Evolutionary conservation across 2,888 invertebrate species (phyloP), one percentile per base, ranked within the genome.

Genomic region (Automeris io): DNA sequence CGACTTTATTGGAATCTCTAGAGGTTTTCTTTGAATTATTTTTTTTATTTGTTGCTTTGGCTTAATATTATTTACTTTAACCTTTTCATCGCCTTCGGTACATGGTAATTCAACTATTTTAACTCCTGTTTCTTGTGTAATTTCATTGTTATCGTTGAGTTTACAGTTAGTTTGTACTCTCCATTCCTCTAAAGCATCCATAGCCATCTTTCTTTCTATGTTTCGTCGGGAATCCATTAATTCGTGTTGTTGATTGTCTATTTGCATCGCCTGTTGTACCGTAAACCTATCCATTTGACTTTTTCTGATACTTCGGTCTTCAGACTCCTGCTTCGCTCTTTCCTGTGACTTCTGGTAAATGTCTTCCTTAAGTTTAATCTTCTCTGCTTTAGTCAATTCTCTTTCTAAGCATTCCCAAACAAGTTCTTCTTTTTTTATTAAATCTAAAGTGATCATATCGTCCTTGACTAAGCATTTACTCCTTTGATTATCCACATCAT

Each of bases 111-210:
- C 72, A 18, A 58, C 50, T 34, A 72, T 71, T 45, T 55, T 61
- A 8, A 63, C 65, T 2, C 57, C 61, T 32, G 51, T 54, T 31
- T 52, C 41, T 45, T 41, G 45, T 29, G 29, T 40, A 19, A 44
- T 11, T 29, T 39, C 4, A 40, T 41, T 29, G 31, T n/a, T 7
- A 2, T 25, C 5, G 16, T 33, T 24, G 22, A 25, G 11, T 43
- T 38, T 7, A 19, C 23, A 11, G 7, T 24, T n/a, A 18, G 23
- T 11, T 11, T 40, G 24, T 2, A 19, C 19, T 51, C 87, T 79
- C 90, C 90, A 93, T 39, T 87, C 76, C 57, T 92, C 90, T 26
- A 94, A 71, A 46, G 92, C 90, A 1, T 88, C 81, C 81, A 93
- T 90, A 2, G 92, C 92, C 57, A 87, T 87, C 33, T 82, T 75